A percentile compares a stretch with the other conserved stretches of the same genome.
Evolutionary conservation across 2,797 vertebrate genomes (phyloP).

Genomic region (Gobio occitaniae): DNA sequence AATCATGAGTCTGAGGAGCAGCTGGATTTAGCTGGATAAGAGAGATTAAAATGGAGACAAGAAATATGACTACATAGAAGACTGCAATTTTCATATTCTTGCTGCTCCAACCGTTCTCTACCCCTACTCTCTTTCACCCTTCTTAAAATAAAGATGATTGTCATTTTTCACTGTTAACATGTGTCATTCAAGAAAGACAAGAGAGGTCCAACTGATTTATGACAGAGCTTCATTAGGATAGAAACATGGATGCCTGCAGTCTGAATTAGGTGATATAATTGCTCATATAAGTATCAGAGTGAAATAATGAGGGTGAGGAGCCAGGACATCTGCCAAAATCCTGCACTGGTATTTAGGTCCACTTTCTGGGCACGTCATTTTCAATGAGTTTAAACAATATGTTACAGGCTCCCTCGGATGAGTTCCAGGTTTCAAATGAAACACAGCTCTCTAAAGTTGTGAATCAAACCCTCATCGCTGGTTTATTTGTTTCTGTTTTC

Average conservation of each 20-base stretch:
- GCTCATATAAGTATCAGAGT: not conserved
- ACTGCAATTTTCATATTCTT: not conserved
- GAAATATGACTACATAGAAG: not conserved
- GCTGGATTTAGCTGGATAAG: constrained; percentile 6
- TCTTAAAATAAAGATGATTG: not conserved
- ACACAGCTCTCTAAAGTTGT: not conserved
- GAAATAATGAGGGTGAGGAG: not conserved
- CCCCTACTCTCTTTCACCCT: not conserved
- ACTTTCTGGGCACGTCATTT: not conserved
- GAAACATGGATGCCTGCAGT: constrained; percentile 1
- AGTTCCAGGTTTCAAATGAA: constrained; percentile 11
- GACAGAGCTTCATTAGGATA: not conserved
- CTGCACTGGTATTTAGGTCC: not conserved
- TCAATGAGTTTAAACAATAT: not conserved
- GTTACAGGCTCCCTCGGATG: not conserved
- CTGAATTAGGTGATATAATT: constrained; percentile 4
- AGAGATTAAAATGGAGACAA: not conserved
- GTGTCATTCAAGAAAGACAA: not conserved
- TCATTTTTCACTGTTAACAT: not conserved
- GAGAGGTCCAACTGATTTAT: constrained; percentile 5
- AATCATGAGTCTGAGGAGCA: not conserved
- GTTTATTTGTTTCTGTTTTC: constrained; percentile 19
- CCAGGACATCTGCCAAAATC: constrained; percentile 20
- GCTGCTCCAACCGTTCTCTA: not conserved
- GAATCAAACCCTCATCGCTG: not conserved